Base-by-base conservation (phyloP, 1,140 invertebrate species). In the Euura lappo region DNA sequence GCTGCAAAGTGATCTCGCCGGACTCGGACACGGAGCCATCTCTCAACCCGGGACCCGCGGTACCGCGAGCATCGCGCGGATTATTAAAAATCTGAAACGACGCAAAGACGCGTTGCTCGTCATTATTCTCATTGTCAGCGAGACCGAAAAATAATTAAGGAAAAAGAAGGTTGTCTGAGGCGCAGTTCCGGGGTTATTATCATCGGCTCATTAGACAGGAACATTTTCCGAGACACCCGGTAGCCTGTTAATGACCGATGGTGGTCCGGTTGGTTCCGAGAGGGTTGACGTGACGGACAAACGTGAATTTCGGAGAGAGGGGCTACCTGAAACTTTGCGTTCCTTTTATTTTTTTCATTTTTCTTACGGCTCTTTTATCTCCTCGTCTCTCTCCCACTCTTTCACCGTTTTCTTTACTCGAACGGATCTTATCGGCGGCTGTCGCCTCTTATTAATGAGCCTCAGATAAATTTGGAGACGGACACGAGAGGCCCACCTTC, bases 361-460 rank as follows among this genome's bases (percentile, higher is more conserved):
- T 60, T 60, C 51, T 68, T 28, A 13, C 66, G 2, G 0, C 42
- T 68, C 42, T 44, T 67, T 67, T 68, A 13, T 68, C 8, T 1
- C 8, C 42, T 68, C 3, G 11, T 68, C 42, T 68, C 7, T 28
- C 42, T 68, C 44, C 28, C 28, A 28, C 28, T 68, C 28, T 28
- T 28, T 28, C 28, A 28, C 10, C 3, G 11, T 42, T 68, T 68
- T 28, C 42, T 60, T 60, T 60, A 8, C 51, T 60, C 13, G 51
- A 60, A 60, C 51, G 51, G 51, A 60, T 74, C 73, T 77, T 80
- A 81, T 80, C 78, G 79, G 78, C 76, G 75, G 70, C 74, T 76
- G 79, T 79, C 80, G 70, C 74, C 74, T 72, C 71, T 79, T 80
- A 82, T 82, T 82, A 82, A 81, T 80, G 80, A 81, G 72, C 65